Evolutionary conservation across 2,888 invertebrate genomes (phyloP).

Genomic region (Uropetala carovei): DNA sequence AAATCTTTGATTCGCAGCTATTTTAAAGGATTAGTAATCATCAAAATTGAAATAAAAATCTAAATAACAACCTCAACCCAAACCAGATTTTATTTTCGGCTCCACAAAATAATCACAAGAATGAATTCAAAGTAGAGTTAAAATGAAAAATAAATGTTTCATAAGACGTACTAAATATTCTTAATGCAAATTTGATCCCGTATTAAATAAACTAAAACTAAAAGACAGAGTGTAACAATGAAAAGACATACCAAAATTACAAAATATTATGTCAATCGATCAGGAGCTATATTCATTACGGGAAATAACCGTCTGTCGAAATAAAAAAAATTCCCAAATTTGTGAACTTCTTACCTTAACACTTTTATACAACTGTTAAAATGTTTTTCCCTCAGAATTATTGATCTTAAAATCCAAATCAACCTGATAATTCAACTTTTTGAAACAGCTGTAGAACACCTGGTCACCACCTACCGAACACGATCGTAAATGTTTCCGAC

Average conservation of each 20-base stretch:
- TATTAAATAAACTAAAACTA: not conserved
- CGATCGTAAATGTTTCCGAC: constrained; percentile 15
- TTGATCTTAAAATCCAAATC: not conserved
- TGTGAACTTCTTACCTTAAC: not conserved
- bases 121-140: no score
- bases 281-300: not conserved
- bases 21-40: no score
- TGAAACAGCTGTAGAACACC: not conserved
- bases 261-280: not conserved
- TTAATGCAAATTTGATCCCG: no score
- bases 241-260: not conserved
- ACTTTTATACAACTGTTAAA: not conserved
- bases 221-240: not conserved
- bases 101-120: no score
- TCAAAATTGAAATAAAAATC: no score
- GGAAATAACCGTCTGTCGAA: not conserved
- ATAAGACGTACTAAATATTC: no score
- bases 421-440: not conserved
- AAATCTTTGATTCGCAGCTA: no score
- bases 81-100: no score
- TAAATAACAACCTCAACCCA: no score
- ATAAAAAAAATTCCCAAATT: not conserved
- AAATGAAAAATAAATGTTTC: no score
- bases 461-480: not conserved
- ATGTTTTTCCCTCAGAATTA: not conserved